Conservation (phyloP, 2,113 vertebrate genomes). For the Phalacrocorax pelagicus region DNA sequence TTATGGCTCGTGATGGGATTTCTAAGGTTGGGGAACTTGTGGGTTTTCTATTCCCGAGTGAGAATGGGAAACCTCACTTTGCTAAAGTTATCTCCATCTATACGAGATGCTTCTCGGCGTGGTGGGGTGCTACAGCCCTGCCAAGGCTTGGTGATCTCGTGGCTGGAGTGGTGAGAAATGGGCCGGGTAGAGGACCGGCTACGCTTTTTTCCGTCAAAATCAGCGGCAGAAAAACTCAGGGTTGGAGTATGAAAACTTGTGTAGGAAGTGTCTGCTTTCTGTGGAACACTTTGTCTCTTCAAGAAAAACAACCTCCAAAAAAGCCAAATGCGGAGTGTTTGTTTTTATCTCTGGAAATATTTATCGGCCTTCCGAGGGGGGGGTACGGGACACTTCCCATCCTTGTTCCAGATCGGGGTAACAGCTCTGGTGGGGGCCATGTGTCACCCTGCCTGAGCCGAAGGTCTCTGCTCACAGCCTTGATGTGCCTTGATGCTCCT, state of each 20-base stretch:
- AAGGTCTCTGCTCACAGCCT: fast-evolving
- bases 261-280: conserved; percentile 57
- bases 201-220: neutral
- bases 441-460: fast-evolving
- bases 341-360: neutral
- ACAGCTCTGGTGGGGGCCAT: fast-evolving
- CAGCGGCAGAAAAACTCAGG: neutral
- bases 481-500: neutral
- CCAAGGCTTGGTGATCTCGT: fast-evolving
- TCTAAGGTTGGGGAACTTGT: neutral
- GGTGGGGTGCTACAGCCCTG: fast-evolving
- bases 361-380: fast-evolving
- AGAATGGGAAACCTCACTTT: neutral
- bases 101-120: fast-evolving
- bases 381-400: neutral
- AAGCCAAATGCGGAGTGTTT: neutral
- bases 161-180: neutral
- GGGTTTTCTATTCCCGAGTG: neutral
- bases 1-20: neutral
- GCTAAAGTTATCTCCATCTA: neutral
- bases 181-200: neutral
- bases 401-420: fast-evolving
- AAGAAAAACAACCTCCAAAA: conserved; percentile 35
- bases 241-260: conserved; percentile 41
- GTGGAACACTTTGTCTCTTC: conserved; percentile 54